phyloP scores from a whole-genome alignment of 2,113 vertebrate species.

The Scomber japonicus region DNA sequence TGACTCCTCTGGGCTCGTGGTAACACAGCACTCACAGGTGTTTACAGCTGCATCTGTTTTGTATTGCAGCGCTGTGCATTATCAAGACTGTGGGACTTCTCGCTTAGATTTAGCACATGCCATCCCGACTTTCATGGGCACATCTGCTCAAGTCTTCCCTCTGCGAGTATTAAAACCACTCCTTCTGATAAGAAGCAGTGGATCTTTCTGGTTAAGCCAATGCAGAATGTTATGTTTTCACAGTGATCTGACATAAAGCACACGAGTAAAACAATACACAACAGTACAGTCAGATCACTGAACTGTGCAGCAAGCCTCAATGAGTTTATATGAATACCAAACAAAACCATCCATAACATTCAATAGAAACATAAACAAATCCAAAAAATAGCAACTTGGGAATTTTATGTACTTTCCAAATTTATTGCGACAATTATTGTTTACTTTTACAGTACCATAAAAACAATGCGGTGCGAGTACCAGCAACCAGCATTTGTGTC shows the following conservation, averaged over 20 bases:
- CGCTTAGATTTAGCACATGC: conserved; percentile 60
- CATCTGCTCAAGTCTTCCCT: conserved; percentile 45
- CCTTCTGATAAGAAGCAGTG: background rate
- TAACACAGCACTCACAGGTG: conserved; percentile 81
- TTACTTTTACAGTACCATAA: conserved; percentile 17
- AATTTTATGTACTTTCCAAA: conserved; percentile 47
- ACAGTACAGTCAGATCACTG: background rate
- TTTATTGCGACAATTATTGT: conserved; percentile 36
- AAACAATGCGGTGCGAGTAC: conserved; percentile 15
- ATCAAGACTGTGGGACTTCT: conserved; percentile 56
- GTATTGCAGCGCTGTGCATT: conserved; percentile 54
- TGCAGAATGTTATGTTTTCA: background rate
- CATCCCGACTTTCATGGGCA: conserved; percentile 28
- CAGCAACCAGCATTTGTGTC: conserved; percentile 32
- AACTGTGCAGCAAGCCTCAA: background rate
- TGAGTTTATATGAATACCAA: conserved; percentile 22
- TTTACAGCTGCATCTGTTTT: conserved; percentile 84
- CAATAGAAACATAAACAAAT: conserved; percentile 9
- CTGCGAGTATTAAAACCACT: background rate
- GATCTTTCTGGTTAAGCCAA: background rate
- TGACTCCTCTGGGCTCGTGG: conserved; percentile 55
- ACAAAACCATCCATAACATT: conserved; percentile 17
- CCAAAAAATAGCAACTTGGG: conserved; percentile 31
- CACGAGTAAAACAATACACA: background rate
- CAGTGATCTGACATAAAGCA: conserved; percentile 6